Evolutionary conservation across 2,113 vertebrate genomes (phyloP).

Genomic region (Chamaea fasciata): DNA sequence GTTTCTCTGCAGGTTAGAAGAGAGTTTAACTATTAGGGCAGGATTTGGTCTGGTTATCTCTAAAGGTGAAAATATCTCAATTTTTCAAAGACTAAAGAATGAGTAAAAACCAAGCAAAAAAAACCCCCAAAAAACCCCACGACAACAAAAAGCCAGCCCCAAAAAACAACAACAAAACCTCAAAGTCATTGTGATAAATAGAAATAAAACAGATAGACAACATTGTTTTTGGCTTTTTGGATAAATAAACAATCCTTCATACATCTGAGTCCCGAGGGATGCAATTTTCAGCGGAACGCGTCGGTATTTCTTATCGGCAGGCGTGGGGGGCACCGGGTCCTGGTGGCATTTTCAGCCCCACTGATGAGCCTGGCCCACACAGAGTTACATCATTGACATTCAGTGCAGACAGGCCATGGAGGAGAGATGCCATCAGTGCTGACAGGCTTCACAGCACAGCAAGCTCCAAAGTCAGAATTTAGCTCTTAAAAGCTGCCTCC

Average conservation of each 20-base stretch:
- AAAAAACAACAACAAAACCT: background rate
- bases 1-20: background rate
- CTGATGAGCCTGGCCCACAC: rapidly evolving
- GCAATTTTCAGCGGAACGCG: background rate
- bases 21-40: background rate
- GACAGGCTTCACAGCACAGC: background rate
- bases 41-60: background rate
- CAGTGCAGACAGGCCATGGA: background rate
- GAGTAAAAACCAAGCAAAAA: background rate
- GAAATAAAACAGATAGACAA: background rate
- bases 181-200: background rate
- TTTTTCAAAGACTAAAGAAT: background rate
- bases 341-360: background rate
- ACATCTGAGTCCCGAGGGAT: background rate
- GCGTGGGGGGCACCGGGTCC: background rate
- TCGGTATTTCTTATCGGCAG: background rate
- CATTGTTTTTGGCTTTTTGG: background rate
- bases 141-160: background rate
- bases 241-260: background rate
- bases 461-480: background rate
- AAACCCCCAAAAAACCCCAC: background rate
- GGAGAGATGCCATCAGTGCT: background rate
- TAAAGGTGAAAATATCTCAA: background rate
- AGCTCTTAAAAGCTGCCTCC: background rate
- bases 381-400: background rate